Evolutionary conservation across 1,140 invertebrate species (phyloP), one percentile per base, ranked within the genome.

Genomic region (Drosophila persimilis): DNA sequence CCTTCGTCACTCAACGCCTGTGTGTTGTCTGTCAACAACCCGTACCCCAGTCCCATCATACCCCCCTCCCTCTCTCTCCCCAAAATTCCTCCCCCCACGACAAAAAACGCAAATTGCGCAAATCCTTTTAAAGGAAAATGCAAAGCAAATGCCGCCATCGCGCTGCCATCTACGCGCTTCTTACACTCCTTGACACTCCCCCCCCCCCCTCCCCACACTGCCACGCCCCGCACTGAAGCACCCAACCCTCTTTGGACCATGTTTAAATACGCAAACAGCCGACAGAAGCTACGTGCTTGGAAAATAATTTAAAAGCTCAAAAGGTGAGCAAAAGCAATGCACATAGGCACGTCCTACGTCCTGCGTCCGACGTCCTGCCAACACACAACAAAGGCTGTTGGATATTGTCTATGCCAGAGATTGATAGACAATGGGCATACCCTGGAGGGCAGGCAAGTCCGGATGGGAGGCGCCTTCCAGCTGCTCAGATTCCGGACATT

Each of bases 271-370:
- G 83, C 83, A 88, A 88, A 88, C 83, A 88, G 84, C 62, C 83
- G 83, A 89, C 84, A 76, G 83, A 83, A 70, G 73, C 72, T 83
- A 85, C 88, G 86, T 90, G 86, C 86, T 80, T 90, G 75, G 86
- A 88, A 90, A 90, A 90, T 90, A 83, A 90, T 90, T 90, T 90
- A 90, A 90, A 90, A 88, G 86, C 86, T 90, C 88, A 90, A 90
- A 90, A 90, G 86, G 86, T 90, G 86, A 90, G 80, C 77, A 85
- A 80, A 85, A 61, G 83, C 81, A 86, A 61, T 85, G 83, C 74
- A 86, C 77, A 85, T 86, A 86, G 81, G 81, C 81, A 86, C 81
- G 81, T 86, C 66, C 83, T 86, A 65, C 43, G 72, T 69, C 29
- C 54, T 76, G 88, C 43, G 72, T 24, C 24, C 83, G 80, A 71